Conservation (phyloP, 2,113 vertebrate genomes). For the Pyrgilauda ruficollis region DNA sequence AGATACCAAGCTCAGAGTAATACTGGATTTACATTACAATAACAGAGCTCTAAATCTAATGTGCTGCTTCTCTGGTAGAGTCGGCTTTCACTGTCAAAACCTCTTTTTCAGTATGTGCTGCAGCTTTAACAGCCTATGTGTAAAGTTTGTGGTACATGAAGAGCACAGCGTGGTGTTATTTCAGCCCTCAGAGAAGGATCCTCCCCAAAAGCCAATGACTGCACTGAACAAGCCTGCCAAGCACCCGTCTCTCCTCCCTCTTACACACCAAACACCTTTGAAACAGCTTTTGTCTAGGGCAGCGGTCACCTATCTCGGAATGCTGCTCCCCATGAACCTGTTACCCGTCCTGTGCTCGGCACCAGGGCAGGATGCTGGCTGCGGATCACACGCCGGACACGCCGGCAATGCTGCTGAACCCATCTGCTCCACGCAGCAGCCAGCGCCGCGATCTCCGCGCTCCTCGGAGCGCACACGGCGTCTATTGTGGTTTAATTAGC, state of each 20-base stretch:
- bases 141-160: conserved; percentile 50
- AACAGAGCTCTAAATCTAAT: neutral
- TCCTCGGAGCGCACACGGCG: neutral
- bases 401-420: neutral
- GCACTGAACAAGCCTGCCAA: conserved; percentile 33
- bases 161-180: conserved; percentile 40
- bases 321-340: neutral
- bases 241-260: conserved; percentile 34
- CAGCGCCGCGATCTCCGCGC: neutral
- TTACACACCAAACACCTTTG: neutral
- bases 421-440: conserved; percentile 46
- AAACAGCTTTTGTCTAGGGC: conserved; percentile 13
- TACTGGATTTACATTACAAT: neutral
- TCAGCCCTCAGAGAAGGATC: conserved; percentile 15
- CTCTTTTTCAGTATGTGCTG: neutral
- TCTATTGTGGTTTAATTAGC: conserved; percentile 61
- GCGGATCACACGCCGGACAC: neutral
- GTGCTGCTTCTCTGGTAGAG: neutral
- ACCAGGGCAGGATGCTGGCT: neutral
- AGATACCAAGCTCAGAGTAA: neutral
- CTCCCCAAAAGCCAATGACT: conserved; percentile 61
- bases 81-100: neutral
- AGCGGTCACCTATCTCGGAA: neutral
- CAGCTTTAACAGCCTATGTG: conserved; percentile 8
- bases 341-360: neutral